Percentiles rank a stretch among this genome's conserved stretches.
Conservation (phyloP, 2,113 vertebrate genomes). For the Ardeotis arabs region DNA sequence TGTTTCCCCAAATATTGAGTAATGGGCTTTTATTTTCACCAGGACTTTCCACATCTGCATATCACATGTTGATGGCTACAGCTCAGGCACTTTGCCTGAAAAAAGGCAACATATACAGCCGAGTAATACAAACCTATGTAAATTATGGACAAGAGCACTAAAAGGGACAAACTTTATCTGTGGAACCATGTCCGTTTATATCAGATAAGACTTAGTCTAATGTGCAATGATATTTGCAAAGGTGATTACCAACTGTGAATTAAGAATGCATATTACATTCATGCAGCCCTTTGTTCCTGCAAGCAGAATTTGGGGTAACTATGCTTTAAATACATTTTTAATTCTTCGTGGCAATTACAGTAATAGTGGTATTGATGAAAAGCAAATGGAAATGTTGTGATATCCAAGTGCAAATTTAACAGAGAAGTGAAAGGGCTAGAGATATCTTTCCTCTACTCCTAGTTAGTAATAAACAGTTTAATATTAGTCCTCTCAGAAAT, state of each 20-base stretch:
- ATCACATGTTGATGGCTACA: background rate
- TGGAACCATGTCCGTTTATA: background rate
- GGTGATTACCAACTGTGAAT: background rate
- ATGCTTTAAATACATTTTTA: background rate
- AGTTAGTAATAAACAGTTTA: background rate
- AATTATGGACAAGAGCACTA: background rate
- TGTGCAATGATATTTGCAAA: background rate
- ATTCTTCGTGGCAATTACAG: background rate
- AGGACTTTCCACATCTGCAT: background rate
- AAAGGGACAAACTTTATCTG: background rate
- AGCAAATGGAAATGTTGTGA: background rate
- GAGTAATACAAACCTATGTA: background rate
- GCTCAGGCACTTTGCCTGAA: background rate
- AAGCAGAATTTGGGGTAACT: background rate
- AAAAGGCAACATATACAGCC: background rate
- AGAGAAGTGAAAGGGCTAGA: background rate
- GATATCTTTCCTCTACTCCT: background rate
- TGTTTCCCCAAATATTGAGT: background rate
- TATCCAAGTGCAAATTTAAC: background rate
- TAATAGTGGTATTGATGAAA: background rate
- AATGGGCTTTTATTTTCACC: background rate
- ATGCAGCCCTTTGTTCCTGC: background rate
- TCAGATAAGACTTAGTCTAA: background rate
- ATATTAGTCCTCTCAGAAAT: background rate
- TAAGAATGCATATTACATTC: background rate